These are phyloP conservation scores for Drosophila sp. DNA, from an alignment of 1,140 invertebrate species.

Conservation along the genomic window DNA sequence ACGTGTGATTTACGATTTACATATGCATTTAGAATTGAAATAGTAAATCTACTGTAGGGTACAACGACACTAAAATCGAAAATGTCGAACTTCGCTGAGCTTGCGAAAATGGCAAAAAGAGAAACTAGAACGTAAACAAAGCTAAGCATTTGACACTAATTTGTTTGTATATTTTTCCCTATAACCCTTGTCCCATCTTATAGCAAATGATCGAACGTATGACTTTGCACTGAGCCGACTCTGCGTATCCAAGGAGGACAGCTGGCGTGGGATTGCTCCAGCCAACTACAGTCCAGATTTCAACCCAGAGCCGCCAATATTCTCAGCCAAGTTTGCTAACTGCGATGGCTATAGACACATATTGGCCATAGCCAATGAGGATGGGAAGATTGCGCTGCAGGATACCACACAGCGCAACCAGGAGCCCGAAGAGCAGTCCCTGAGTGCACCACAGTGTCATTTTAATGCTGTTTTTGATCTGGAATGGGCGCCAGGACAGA, in stretches of 20 bases:
- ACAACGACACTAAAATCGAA: conserved; percentile 4
- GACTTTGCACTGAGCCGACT: conserved; percentile 77
- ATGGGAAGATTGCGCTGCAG: conserved; percentile 87
- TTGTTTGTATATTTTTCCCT: conserved; percentile 31
- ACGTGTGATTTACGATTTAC: conserved; percentile 2
- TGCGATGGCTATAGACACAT: conserved; percentile 88
- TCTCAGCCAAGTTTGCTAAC: conserved; percentile 88
- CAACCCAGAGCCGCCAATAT: conserved; percentile 87
- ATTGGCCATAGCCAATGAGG: conserved; percentile 93
- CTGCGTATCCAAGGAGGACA: conserved; percentile 84
- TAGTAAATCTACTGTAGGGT: not conserved
- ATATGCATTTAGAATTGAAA: conserved; percentile 3
- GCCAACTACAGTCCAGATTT: conserved; percentile 82
- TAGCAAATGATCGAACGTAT: conserved; percentile 70
- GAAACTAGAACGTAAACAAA: conserved; percentile 56
- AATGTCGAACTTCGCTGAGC: conserved; percentile 50
- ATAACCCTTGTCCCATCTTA: not conserved
- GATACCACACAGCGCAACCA: conserved; percentile 77
- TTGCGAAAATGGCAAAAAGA: conserved; percentile 41
- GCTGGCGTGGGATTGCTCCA: conserved; percentile 86
- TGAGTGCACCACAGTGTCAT: conserved; percentile 88
- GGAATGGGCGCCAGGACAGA: conserved; percentile 91
- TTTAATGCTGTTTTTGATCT: conserved; percentile 95
- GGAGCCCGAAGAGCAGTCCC: conserved; percentile 76
- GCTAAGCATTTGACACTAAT: conserved; percentile 23